A percentile compares a stretch with the other conserved stretches of the same genome.
Evolutionary conservation across 2,888 invertebrate genomes (phyloP).

Genomic region (Hartigia nigra): DNA sequence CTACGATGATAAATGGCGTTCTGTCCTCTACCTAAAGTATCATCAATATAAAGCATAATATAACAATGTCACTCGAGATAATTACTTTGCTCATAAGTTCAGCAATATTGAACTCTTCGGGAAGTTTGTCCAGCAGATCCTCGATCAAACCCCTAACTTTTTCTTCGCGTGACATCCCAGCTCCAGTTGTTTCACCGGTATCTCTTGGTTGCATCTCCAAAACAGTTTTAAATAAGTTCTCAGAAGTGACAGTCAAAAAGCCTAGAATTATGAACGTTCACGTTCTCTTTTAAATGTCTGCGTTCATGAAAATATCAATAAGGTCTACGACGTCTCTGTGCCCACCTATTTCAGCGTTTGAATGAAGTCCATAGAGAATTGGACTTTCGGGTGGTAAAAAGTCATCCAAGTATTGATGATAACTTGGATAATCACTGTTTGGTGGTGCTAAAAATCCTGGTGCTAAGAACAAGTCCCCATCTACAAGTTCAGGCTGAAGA

Average conservation of each 20-base stretch:
- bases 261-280: conserved; percentile 35
- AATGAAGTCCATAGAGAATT: conserved; percentile 90
- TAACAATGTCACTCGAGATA: background rate
- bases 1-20: conserved; percentile 92
- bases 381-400: conserved; percentile 89
- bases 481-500: conserved; percentile 88
- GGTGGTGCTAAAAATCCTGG: conserved; percentile 89
- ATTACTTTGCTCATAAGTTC: conserved; percentile 83
- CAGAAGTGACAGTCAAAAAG: conserved; percentile 87
- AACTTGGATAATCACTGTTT: conserved; percentile 87
- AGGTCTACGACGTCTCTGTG: background rate
- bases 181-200: conserved; percentile 76
- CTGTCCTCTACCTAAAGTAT: conserved; percentile 76
- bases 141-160: conserved; percentile 76
- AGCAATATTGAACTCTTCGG: conserved; percentile 86
- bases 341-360: conserved; percentile 91
- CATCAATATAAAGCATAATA: background rate
- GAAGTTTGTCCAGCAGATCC: conserved; percentile 88
- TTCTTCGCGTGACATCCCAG: conserved; percentile 83
- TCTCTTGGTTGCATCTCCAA: conserved; percentile 93
- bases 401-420: conserved; percentile 90
- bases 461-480: conserved; percentile 85
- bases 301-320: background rate
- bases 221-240: conserved; percentile 84
- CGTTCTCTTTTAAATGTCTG: background rate